Evolutionary conservation across 2,888 invertebrate genomes (phyloP), one percentile per base, ranked within the genome.

Genomic region (Electrophaes corylata): DNA sequence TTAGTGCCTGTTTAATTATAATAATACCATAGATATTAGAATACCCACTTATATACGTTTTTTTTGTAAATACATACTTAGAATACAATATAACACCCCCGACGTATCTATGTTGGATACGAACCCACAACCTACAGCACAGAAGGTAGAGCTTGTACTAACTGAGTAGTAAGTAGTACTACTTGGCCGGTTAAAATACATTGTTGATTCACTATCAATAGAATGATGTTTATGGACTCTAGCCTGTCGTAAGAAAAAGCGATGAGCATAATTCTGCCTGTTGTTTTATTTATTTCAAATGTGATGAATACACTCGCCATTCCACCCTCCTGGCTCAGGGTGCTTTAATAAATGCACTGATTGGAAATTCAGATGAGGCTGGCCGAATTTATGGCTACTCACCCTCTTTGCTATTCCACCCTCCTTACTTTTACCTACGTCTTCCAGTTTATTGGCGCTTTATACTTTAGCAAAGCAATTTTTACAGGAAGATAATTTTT

Each of bases 311-410:
- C 62, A 47, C 54, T 59, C 40, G 60, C 46, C 61, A 59, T 62
- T 62, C 62, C 52, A 62, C 67, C 72, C 71, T 70, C 65, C 63
- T 39, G 60, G 59, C 66, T 65, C 65, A 62, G 63, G 65, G 31
- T 69, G 65, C 73, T 51, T 72, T 86, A 88, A 88, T 86, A 80
- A 79, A 87, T 84, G 78, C 83, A 78, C 81, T 82, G 84, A 90
- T 90, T 86, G 83, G 90, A 89, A 90, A 90, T 89, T 89, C 88
- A 88, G 86, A 89, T 90, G 89, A 90, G 84, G 62, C 82, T 69
- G 76, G 68, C 79, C 80, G 78, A 87, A 89, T 89, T 90, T 88
- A 89, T 88, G 83, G 80, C 77, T 66, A 46, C 69, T 62, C 78
- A 71, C 80, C 80, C 78, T 77, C 69, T 64, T 67, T 64, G 67